Evolutionary conservation across 2,797 vertebrate genomes (phyloP).

Genomic region (Lepidocolaptes lacrymiger): DNA sequence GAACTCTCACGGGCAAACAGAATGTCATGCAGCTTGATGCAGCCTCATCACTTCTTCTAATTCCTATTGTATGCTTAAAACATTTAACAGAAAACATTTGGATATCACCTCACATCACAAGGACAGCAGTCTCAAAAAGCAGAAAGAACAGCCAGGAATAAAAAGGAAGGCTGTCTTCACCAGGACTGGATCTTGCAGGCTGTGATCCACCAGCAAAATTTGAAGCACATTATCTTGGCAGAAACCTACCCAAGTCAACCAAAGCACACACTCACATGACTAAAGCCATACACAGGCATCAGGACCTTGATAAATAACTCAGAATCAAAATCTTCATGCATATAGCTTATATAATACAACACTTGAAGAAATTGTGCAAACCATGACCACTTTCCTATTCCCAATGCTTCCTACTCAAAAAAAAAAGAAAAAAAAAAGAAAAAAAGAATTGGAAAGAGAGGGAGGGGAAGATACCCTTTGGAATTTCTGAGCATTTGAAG

Average conservation of each 20-base stretch:
- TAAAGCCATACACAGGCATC: neutral
- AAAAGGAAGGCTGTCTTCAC: neutral
- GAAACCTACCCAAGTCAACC: neutral
- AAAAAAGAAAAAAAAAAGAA: neutral
- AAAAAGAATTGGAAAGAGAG: neutral
- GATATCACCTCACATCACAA: neutral
- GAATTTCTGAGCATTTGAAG: slow-evolving; percentile 34
- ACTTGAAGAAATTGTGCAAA: slow-evolving; percentile 24
- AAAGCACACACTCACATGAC: neutral
- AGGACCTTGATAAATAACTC: neutral
- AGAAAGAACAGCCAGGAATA: neutral
- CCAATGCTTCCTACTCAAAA: neutral
- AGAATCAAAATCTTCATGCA: neutral
- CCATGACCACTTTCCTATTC: neutral
- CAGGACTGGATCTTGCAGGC: neutral
- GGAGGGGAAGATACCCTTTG: neutral
- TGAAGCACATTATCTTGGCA: neutral
- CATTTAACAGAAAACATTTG: neutral
- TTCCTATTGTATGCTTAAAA: neutral
- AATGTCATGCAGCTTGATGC: neutral
- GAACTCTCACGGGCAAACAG: accelerated
- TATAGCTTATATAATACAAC: neutral
- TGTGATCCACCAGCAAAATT: neutral
- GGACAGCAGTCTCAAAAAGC: neutral
- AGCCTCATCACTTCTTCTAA: neutral